Evolutionary conservation across 2,113 vertebrate genomes (phyloP).

Genomic region (Epinephelus fuscoguttatus): DNA sequence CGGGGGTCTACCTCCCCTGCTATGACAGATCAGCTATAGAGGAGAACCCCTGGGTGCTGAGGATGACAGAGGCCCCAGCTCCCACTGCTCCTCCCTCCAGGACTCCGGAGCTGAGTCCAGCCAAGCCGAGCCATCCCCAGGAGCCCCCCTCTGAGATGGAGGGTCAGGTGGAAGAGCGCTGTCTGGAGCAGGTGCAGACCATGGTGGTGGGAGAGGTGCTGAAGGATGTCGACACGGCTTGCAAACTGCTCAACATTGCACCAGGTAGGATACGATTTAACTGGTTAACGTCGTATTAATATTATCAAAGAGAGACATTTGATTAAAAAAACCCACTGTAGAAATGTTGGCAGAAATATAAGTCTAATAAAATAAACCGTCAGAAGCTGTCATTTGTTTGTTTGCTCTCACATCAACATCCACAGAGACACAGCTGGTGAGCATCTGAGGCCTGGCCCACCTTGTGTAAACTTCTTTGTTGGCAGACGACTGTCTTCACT

Average conservation of each 20-base stretch:
- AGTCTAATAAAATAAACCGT: slow-evolving; percentile 4
- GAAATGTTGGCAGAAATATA: neutral
- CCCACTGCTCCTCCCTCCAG: slow-evolving; percentile 57
- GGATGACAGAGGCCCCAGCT: slow-evolving; percentile 69
- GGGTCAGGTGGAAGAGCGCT: slow-evolving; percentile 88
- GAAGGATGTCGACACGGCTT: slow-evolving; percentile 96
- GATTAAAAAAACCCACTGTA: neutral
- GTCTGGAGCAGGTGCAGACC: slow-evolving; percentile 93
- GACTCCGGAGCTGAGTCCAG: slow-evolving; percentile 86
- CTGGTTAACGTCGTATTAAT: neutral
- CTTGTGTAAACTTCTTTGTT: slow-evolving; percentile 68
- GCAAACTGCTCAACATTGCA: slow-evolving; percentile 94
- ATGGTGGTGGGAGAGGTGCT: slow-evolving; percentile 95
- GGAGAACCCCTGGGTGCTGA: slow-evolving; percentile 82
- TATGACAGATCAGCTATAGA: slow-evolving; percentile 85
- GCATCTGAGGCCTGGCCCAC: slow-evolving; percentile 11
- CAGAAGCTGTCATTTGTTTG: slow-evolving; percentile 19
- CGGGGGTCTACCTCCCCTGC: slow-evolving; percentile 87
- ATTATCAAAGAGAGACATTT: neutral
- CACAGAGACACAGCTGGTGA: neutral
- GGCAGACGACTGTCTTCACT: slow-evolving; percentile 39
- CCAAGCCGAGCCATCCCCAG: slow-evolving; percentile 83
- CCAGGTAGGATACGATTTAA: slow-evolving; percentile 83
- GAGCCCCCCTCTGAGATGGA: slow-evolving; percentile 72
- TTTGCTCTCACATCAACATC: slow-evolving; percentile 16